phyloP scores from a whole-genome alignment of 2,888 invertebrate species.

The Osmoderma eremita region DNA sequence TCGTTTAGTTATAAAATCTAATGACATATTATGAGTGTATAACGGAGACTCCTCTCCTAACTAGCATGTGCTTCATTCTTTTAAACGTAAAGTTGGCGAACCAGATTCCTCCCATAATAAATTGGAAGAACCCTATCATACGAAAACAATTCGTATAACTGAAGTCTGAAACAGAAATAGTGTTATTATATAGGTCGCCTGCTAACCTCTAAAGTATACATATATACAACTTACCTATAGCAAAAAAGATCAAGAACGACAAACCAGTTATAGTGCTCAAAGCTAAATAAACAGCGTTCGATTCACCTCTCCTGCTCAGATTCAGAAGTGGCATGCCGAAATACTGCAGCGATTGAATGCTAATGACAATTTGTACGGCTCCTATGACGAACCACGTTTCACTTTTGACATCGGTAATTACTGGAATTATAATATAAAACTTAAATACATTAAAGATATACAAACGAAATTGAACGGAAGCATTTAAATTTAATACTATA shows the following conservation, averaged over 20 bases:
- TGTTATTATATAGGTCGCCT: neutral
- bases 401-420: constrained; percentile 55
- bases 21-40: too few species aligned
- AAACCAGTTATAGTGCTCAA: constrained; percentile 56
- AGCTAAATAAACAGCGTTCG: constrained; percentile 54
- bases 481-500: too few species aligned
- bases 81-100: constrained; percentile 60
- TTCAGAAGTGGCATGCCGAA: constrained; percentile 57
- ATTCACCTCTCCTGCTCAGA: constrained; percentile 56
- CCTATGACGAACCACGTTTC: constrained; percentile 57
- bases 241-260: constrained; percentile 55
- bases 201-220: neutral
- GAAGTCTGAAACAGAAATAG: constrained; percentile 55
- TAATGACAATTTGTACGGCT: constrained; percentile 56
- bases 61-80: constrained; percentile 50
- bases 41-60: constrained; percentile 4
- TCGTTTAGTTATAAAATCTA: too few species aligned
- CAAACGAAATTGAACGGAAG: too few species aligned
- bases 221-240: constrained; percentile 54
- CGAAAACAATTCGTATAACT: constrained; percentile 58
- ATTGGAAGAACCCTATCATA: constrained; percentile 59
- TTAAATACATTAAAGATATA: too few species aligned
- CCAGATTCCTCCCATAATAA: constrained; percentile 59
- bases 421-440: too few species aligned
- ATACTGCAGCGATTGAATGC: constrained; percentile 57